phyloP scores from a whole-genome alignment of 2,888 invertebrate genomes.

The Halictus quadricinctus region DNA sequence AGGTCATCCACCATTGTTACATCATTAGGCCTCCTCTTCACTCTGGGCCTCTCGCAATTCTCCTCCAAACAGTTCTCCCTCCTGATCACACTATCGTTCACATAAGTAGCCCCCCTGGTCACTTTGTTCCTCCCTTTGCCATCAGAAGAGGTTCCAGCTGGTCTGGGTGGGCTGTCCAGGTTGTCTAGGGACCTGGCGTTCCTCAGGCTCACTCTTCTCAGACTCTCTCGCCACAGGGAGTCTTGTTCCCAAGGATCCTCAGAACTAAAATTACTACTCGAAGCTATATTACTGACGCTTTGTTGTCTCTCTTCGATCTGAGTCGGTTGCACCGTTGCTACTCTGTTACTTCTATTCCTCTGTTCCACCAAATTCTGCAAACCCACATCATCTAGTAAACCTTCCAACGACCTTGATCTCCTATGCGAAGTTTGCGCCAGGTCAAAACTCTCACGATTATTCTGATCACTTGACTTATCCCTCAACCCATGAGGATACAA shows the following conservation, averaged over 20 bases:
- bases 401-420: slow-evolving; percentile 85
- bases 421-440: slow-evolving; percentile 79
- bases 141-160: slow-evolving; percentile 41
- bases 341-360: slow-evolving; percentile 71
- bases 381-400: slow-evolving; percentile 84
- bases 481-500: slow-evolving; percentile 81
- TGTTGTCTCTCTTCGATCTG: slow-evolving; percentile 38
- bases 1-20: slow-evolving; percentile 82
- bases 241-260: slow-evolving; percentile 94
- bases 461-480: slow-evolving; percentile 76
- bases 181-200: slow-evolving; percentile 93
- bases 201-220: slow-evolving; percentile 90
- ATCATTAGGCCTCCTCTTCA: slow-evolving; percentile 69
- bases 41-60: slow-evolving; percentile 50
- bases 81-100: slow-evolving; percentile 88
- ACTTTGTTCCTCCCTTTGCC: slow-evolving; percentile 82
- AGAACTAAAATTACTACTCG: slow-evolving; percentile 54
- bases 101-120: slow-evolving; percentile 90
- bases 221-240: slow-evolving; percentile 90
- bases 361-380: slow-evolving; percentile 77
- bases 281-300: background rate
- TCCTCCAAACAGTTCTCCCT: slow-evolving; percentile 77
- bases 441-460: slow-evolving; percentile 47
- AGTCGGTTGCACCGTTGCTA: slow-evolving; percentile 49
- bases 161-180: slow-evolving; percentile 83